Conservation (phyloP, 1,140 invertebrate species). For the Cyclargus thomasi region DNA sequence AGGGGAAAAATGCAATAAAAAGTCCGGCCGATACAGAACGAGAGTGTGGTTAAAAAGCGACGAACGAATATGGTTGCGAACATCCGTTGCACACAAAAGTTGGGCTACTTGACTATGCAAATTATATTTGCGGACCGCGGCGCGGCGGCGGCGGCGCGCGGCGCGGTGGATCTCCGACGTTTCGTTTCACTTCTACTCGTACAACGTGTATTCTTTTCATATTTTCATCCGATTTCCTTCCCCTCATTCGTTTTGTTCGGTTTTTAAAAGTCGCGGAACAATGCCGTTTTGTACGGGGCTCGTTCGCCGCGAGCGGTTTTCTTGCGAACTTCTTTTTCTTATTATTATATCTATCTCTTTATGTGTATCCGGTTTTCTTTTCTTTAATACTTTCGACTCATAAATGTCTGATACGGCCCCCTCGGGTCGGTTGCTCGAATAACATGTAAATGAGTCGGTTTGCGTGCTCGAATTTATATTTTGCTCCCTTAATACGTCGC, state of each 20-base stretch:
- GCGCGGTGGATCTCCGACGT: constrained; percentile 62
- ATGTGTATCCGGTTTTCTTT: constrained; percentile 68
- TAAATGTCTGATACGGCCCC: constrained; percentile 70
- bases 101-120: constrained; percentile 73
- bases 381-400: constrained; percentile 73
- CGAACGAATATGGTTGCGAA: constrained; percentile 70
- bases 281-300: constrained; percentile 65
- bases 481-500: constrained; percentile 23
- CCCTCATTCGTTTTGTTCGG: constrained; percentile 71
- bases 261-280: constrained; percentile 73
- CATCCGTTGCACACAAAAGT: constrained; percentile 72
- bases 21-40: constrained; percentile 63
- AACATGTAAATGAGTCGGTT: constrained; percentile 70
- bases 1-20: constrained; percentile 75
- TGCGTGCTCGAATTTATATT: constrained; percentile 28
- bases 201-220: constrained; percentile 73
- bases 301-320: constrained; percentile 68
- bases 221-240: constrained; percentile 75
- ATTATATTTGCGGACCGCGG: constrained; percentile 74
- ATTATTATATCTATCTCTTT: constrained; percentile 66
- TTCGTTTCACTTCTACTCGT: constrained; percentile 66
- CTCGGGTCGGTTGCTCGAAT: constrained; percentile 66
- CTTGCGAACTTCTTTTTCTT: constrained; percentile 66
- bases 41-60: constrained; percentile 72
- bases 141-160: constrained; percentile 32